Base-by-base conservation (phyloP, 2,888 invertebrate genomes). In the Lepidochitona cinerea region DNA sequence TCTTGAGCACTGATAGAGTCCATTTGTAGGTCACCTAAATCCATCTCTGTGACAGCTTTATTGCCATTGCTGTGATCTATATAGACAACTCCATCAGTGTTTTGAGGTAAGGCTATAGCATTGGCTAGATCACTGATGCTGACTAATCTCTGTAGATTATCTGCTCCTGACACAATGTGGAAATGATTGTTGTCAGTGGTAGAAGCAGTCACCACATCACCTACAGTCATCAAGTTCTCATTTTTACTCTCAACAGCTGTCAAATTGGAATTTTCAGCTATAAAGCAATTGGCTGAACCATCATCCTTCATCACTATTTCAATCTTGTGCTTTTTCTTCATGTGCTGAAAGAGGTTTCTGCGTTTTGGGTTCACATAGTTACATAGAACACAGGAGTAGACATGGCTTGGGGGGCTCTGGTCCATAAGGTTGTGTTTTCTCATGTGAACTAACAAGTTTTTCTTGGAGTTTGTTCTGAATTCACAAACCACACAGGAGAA, bases 371-470 rank as follows among this genome's bases (percentile, higher is more conserved):
- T 88, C 59, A 85, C 84, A 72, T 88, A 88, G 35, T 85, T 81
- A 76, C 89, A 89, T 14, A 89, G 79, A 1, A 88, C 87, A 79
- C 89, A 89, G 7, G 87, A 86, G 73, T 87, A 87, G 41, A 88
- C 86, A 71, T 88, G 87, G 14, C 85, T 79, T 12, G 87, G 86
- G 9, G 87, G 86, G 6, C 81, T 81, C 72, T 87, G 87, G 71
- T 88, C 88, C 37, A 82, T 82, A 71, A 83, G 79, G 72, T 87
- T 88, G 76, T 89, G 89, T 73, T 87, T 87, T 32, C 89, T 75
- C 89, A 89, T 89, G 75, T 89, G 89, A 0, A 89, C 87, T 23
- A 89, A 80, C 12, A 89, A 73, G 72, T 87, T 88, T 75, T 89
- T 88, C 77, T 88, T 86, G 69, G 78, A 82, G 36, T 79, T 81